Base-by-base conservation (phyloP, 1,140 invertebrate genomes). In the Ditylenchus dipsaci region DNA sequence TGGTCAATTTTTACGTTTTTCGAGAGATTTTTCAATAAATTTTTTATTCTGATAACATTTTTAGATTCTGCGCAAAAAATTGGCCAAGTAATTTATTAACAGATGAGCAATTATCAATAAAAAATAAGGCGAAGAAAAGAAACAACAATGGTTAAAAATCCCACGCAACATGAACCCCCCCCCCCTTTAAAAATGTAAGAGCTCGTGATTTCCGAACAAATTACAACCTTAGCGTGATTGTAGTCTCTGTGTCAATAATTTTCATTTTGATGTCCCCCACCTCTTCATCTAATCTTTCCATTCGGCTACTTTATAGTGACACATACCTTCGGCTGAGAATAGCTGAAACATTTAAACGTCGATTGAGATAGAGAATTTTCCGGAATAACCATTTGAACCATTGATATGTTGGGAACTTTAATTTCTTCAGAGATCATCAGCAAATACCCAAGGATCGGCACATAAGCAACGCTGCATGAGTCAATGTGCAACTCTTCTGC, bases 371-470 rank as follows among this genome's bases (percentile, higher is more conserved):
- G 3, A 19, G 5, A 13, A 7, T 7, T 68, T 67, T 26, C 26
- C 27, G 0, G 19, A 5, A 42, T 27, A 45, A 70, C 68, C 29
- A 70, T 53, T 70, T 70, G 53, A 43, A 70, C 65, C 19, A 70
- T 19, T 19, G 29, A 15, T 29, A 33, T 69, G 9, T 27, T 49
- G 13, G 76, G 65, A 13, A 69, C 43, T 58, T 67, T 58, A 58
- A 69, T 63, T 26, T 69, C 62, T 29, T 53, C 62, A 0, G 80
- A 74, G 21, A 79, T 59, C 11, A 73, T 62, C 13, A 82, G 53
- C 42, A 81, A 47, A 56, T 78, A 81, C n/a, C 79, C 79, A 45
- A 82, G 67, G 26, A 82, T 78, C 21, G 80, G 80, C 29, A 82
- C 45, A 60, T 82, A 82, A 15, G 63, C 78, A 47, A 82, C 74